A percentile compares a stretch with the other conserved stretches of the same genome.
These are phyloP conservation scores for Enteromius fasciolatus DNA, from an alignment of 2,797 vertebrate genomes.

Conservation along the genomic window DNA sequence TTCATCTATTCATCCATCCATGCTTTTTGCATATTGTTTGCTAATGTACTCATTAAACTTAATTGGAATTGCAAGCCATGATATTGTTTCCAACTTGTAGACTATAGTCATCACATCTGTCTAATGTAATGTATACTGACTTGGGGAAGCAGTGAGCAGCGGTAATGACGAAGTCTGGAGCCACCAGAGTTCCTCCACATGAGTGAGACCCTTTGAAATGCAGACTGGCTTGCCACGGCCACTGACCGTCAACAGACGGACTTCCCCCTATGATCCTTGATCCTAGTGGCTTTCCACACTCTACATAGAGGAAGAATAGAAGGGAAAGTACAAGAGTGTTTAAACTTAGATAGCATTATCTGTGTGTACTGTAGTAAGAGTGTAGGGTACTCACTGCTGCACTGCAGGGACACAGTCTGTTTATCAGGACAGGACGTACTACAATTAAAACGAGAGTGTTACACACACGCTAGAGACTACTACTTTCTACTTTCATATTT, in stretches of 20 bases:
- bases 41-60: background rate
- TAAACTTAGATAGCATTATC: conserved; percentile 7
- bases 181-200: conserved; percentile 82
- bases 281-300: conserved; percentile 74
- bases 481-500: background rate
- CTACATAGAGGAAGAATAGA: conserved; percentile 64
- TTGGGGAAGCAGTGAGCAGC: conserved; percentile 85
- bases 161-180: conserved; percentile 79
- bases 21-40: background rate
- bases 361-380: background rate
- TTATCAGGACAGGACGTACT: conserved; percentile 75
- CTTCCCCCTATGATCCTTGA: conserved; percentile 80
- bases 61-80: background rate
- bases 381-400: conserved; percentile 76
- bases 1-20: background rate
- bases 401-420: conserved; percentile 75
- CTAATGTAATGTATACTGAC: conserved; percentile 68
- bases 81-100: conserved; percentile 6
- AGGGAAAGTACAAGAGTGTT: background rate
- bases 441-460: conserved; percentile 34
- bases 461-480: background rate
- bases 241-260: conserved; percentile 69
- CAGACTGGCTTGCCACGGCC: conserved; percentile 88
- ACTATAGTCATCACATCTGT: background rate
- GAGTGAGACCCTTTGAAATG: conserved; percentile 66